These are phyloP conservation scores for Carapus acus DNA, from an alignment of 2,797 vertebrate genomes.

Conservation along the genomic window DNA sequence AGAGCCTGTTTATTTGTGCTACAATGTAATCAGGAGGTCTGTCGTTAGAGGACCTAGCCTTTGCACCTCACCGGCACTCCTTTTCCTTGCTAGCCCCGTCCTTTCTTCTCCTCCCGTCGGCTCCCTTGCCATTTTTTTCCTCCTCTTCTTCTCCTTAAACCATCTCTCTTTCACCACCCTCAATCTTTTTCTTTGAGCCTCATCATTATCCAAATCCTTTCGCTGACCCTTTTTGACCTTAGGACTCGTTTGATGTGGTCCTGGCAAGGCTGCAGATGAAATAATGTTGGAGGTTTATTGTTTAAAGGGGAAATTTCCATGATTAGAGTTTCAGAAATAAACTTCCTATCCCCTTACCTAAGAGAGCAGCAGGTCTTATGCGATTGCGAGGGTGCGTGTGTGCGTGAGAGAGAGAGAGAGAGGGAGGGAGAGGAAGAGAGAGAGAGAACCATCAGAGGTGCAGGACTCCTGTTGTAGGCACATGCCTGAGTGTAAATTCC, in stretches of 20 bases:
- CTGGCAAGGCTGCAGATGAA: slow-evolving; percentile 50
- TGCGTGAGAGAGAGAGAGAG: slow-evolving; percentile 17
- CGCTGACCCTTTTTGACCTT: slow-evolving; percentile 62
- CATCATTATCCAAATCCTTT: slow-evolving; percentile 67
- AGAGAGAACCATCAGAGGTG: slow-evolving; percentile 13
- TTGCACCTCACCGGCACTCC: slow-evolving; percentile 56
- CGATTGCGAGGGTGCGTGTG: slow-evolving; percentile 22
- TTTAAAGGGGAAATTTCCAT: slow-evolving; percentile 64
- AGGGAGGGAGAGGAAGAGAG: slow-evolving; percentile 19
- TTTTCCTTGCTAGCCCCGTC: slow-evolving; percentile 34
- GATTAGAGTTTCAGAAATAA: slow-evolving; percentile 61
- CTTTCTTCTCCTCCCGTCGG: slow-evolving; percentile 48
- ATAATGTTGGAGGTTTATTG: slow-evolving; percentile 60
- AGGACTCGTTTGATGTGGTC: slow-evolving; percentile 66
- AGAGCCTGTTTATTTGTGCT: slow-evolving; percentile 71
- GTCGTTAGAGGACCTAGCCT: slow-evolving; percentile 54
- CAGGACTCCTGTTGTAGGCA: neutral
- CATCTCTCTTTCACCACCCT: slow-evolving; percentile 51
- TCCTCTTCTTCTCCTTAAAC: too few species aligned
- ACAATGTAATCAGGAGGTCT: slow-evolving; percentile 65
- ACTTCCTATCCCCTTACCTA: slow-evolving; percentile 53
- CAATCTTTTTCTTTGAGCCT: slow-evolving; percentile 55
- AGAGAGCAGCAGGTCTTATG: too few species aligned
- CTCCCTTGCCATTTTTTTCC: slow-evolving; percentile 44
- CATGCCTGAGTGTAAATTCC: slow-evolving; percentile 21